Evolutionary conservation across 2,797 vertebrate species (phyloP).

Genomic region (Acrossocheilus wenchowensis): DNA sequence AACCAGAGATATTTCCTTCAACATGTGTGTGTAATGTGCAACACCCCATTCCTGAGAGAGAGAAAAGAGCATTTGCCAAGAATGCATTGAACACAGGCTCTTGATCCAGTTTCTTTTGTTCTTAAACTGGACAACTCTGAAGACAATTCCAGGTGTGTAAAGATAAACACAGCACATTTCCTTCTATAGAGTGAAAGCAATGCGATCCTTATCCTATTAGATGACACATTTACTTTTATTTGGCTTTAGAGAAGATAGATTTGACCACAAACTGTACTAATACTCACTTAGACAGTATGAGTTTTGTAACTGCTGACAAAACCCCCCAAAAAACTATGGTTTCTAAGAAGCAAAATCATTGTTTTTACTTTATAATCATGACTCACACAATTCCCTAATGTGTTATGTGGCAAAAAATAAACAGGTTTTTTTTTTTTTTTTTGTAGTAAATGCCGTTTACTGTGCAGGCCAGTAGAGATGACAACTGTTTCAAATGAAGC

Average conservation of each 20-base stretch:
- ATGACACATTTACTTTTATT: not conserved
- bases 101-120: slow-evolving; percentile 55
- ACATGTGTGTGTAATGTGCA: slow-evolving; percentile 58
- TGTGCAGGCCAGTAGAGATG: not conserved
- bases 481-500: slow-evolving; percentile 1
- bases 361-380: not conserved
- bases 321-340: not conserved
- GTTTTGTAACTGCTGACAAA: not conserved
- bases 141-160: slow-evolving; percentile 41
- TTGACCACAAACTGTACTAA: not conserved
- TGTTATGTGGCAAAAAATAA: not conserved
- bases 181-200: not conserved
- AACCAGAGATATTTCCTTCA: slow-evolving; percentile 61
- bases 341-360: not conserved
- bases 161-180: slow-evolving; percentile 4
- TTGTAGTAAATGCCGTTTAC: not conserved
- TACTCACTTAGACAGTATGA: not conserved
- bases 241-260: not conserved
- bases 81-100: slow-evolving; percentile 35
- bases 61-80: slow-evolving; percentile 43
- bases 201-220: slow-evolving; percentile 6
- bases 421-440: too few relatives aligned
- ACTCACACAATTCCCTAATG: not conserved
- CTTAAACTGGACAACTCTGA: slow-evolving; percentile 47
- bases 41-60: slow-evolving; percentile 54